A percentile compares a stretch with the other conserved stretches of the same genome.
Evolutionary conservation across 2,888 invertebrate species (phyloP).

Genomic region (Lasioglossum vierecki): DNA sequence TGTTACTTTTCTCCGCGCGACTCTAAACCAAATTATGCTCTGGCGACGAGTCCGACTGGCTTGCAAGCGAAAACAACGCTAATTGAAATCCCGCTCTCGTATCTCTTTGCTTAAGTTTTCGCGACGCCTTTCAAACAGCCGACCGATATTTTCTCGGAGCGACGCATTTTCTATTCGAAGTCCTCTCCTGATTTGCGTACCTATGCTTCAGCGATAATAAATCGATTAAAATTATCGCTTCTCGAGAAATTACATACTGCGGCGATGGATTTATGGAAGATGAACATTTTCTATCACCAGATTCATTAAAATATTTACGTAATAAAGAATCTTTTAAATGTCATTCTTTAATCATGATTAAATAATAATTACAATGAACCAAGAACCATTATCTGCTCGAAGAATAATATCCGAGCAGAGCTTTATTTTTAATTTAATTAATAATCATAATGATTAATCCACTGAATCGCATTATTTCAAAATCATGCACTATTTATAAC

Average conservation of each 20-base stretch:
- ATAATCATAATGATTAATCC: too few species aligned
- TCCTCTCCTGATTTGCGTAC: neutral
- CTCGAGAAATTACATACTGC: neutral
- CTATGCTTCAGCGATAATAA: neutral
- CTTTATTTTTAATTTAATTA: too few species aligned
- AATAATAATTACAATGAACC: too few species aligned
- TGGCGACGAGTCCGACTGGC: neutral
- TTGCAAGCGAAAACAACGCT: constrained; percentile 27
- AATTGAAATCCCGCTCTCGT: constrained; percentile 32
- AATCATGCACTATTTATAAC: too few species aligned
- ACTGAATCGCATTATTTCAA: too few species aligned
- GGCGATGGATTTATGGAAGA: neutral
- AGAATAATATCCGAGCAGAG: too few species aligned
- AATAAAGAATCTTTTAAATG: too few species aligned
- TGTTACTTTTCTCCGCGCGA: constrained; percentile 8
- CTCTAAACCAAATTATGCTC: constrained; percentile 21
- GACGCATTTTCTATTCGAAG: neutral
- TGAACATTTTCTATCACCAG: neutral
- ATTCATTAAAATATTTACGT: neutral
- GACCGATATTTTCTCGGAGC: constrained; percentile 12
- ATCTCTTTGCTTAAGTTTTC: constrained; percentile 23
- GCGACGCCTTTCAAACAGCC: neutral
- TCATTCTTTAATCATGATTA: too few species aligned
- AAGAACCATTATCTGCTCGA: too few species aligned
- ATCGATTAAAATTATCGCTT: neutral